Percentiles rank a stretch among this genome's conserved stretches.
Conservation (phyloP, 2,888 invertebrate genomes). For the Meteorus colon region DNA sequence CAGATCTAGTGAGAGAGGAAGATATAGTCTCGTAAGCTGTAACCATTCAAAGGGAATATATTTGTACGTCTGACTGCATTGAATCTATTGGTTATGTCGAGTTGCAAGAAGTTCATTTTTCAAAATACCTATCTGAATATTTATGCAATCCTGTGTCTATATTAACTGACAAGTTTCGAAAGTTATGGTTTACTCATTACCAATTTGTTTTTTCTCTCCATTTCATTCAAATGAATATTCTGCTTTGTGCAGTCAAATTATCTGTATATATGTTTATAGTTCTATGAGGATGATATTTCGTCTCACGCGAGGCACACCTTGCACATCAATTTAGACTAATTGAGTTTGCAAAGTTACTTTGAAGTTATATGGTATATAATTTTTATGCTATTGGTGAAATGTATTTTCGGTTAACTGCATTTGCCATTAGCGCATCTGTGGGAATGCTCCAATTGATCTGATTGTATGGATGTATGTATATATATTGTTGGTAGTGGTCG, state of each 20-base stretch:
- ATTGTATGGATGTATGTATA: not conserved
- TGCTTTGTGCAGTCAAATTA: not conserved
- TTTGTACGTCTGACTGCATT: conserved; percentile 35
- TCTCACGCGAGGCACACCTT: conserved; percentile 12
- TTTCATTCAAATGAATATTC: not conserved
- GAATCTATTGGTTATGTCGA: conserved; percentile 31
- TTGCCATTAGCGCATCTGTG: not conserved
- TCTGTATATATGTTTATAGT: not conserved
- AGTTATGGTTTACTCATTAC: not conserved
- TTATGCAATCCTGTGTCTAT: conserved; percentile 18
- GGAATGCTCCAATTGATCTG: not conserved
- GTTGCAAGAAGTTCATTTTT: not conserved
- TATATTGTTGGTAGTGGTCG: not conserved
- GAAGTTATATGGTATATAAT: not conserved
- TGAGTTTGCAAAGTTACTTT: conserved; percentile 16
- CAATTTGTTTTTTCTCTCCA: not conserved
- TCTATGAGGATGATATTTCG: not conserved
- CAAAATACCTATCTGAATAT: conserved; percentile 16
- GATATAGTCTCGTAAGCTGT: not conserved
- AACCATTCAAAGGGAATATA: conserved; percentile 37
- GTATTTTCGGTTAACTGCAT: conserved; percentile 12
- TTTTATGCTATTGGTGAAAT: not conserved
- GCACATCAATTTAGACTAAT: not conserved
- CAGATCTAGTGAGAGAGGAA: not conserved
- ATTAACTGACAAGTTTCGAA: conserved; percentile 15